Percentiles rank a stretch among this genome's conserved stretches.
These are phyloP conservation scores for Drosophila multiciliata DNA, from an alignment of 2,888 invertebrate species.

Conservation along the genomic window DNA sequence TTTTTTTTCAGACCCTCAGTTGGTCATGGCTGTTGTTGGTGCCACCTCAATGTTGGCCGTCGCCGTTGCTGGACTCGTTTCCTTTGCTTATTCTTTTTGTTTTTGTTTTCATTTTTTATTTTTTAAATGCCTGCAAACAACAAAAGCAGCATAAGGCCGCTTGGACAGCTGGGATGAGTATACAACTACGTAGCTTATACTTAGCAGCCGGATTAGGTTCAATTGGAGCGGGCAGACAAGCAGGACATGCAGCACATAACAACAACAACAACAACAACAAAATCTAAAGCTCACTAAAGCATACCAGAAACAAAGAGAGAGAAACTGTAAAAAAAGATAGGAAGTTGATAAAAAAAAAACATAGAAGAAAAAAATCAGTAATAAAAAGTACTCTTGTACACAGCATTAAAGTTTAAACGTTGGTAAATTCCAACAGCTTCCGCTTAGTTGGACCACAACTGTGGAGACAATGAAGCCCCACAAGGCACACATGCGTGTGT, in stretches of 20 bases:
- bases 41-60: slow-evolving; percentile 8
- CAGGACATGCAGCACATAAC: slow-evolving; percentile 27
- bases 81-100: slow-evolving; percentile 17
- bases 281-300: slow-evolving; percentile 45
- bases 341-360: slow-evolving; percentile 9
- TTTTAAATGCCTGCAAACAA: slow-evolving; percentile 78
- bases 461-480: slow-evolving; percentile 48
- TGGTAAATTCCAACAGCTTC: slow-evolving; percentile 79
- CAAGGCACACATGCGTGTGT: slow-evolving; percentile 16
- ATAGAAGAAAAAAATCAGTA: slow-evolving; percentile 38
- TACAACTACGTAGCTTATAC: slow-evolving; percentile 79
- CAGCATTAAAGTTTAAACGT: slow-evolving; percentile 80
- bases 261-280: slow-evolving; percentile 6
- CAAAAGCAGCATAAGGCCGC: slow-evolving; percentile 79
- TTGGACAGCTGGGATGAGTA: slow-evolving; percentile 79
- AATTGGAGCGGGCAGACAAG: slow-evolving; percentile 66
- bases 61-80: slow-evolving; percentile 21
- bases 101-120: slow-evolving; percentile 37
- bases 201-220: slow-evolving; percentile 80
- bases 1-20: slow-evolving; percentile 61
- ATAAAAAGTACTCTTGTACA: slow-evolving; percentile 69
- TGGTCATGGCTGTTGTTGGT: slow-evolving; percentile 29
- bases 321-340: slow-evolving; percentile 18
- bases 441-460: slow-evolving; percentile 64
- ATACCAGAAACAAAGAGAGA: slow-evolving; percentile 3